Evolutionary conservation across 2,797 vertebrate species (phyloP).

Genomic region (Xiphophorus birchmanni): DNA sequence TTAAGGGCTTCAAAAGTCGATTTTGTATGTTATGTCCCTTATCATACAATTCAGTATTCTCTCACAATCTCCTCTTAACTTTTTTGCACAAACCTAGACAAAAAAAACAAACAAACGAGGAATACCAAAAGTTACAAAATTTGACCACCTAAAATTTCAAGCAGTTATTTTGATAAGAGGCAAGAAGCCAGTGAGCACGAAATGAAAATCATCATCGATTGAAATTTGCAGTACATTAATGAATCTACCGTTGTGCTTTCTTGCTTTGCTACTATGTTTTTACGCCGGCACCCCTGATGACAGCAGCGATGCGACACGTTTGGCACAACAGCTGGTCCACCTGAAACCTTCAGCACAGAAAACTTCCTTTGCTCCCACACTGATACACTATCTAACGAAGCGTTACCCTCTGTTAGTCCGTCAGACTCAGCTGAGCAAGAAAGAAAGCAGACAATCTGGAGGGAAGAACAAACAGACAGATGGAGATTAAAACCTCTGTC

Average conservation of each 20-base stretch:
- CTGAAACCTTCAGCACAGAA: neutral
- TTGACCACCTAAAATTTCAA: neutral
- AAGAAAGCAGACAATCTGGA: neutral
- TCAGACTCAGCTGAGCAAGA: slow-evolving; percentile 6
- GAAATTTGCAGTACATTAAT: neutral
- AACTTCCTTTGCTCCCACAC: neutral
- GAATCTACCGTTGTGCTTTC: neutral
- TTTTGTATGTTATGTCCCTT: no score
- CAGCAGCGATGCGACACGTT: neutral
- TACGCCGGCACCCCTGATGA: neutral
- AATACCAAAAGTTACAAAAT: neutral
- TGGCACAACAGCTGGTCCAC: neutral
- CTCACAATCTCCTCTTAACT: neutral
- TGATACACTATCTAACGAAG: neutral
- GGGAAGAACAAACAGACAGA: neutral
- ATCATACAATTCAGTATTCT: neutral
- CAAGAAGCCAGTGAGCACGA: neutral
- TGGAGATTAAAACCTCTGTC: slow-evolving; percentile 13
- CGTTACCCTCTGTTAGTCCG: neutral
- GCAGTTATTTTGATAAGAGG: neutral
- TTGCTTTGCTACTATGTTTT: neutral
- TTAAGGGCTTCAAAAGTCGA: no score
- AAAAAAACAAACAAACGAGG: neutral
- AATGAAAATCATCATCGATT: neutral
- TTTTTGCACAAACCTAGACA: neutral